Base-by-base conservation (phyloP, 2,113 vertebrate genomes). In the Rhineura floridana region DNA sequence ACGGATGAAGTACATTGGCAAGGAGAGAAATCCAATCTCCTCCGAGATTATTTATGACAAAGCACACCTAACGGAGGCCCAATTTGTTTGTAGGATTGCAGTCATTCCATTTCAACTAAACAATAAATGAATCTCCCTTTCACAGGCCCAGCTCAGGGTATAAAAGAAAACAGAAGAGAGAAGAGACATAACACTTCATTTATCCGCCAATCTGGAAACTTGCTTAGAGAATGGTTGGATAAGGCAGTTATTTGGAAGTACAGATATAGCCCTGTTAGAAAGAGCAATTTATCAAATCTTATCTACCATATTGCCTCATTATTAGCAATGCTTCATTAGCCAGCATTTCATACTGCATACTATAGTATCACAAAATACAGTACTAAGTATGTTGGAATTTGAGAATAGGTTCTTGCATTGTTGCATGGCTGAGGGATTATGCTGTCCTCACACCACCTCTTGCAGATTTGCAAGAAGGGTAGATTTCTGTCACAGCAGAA, bases 1-100 rank as follows among this genome's bases (percentile, higher is more conserved):
- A 90, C 73, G 93, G 91, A 79, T 91, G 89, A 95, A 93, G 92
- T 81, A 59, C 55, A 92, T 88, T 91, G 88, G 72, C 90, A 86
- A 91, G 90, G 89, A 95, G 87, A 92, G 94, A 95, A 96, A 95
- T 92, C 93, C 94, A 94, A 93, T 95, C 95, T 96, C 92, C 92
- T 93, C 89, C 84, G 84, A 84, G 92, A 96, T 96, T 96, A 97
- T 96, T 97, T 96, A 97, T 94, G 95, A 96, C 94, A 95, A 95
- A 96, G 88, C 79, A 81, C 87, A 93, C 86, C 91, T 95, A 95
- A 96, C 90, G 75, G 89, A 95, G 87, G 93, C 86, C 92, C 91
- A 96, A 96, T 96, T 96, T 96, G 95, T 96, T 96, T 95, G 92
- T 92, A 91, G 94, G 96, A 97, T 93, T 96, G 92, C 91, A 95